Conservation (phyloP, 2,888 invertebrate species). For the Yponomeuta plumbellus region DNA sequence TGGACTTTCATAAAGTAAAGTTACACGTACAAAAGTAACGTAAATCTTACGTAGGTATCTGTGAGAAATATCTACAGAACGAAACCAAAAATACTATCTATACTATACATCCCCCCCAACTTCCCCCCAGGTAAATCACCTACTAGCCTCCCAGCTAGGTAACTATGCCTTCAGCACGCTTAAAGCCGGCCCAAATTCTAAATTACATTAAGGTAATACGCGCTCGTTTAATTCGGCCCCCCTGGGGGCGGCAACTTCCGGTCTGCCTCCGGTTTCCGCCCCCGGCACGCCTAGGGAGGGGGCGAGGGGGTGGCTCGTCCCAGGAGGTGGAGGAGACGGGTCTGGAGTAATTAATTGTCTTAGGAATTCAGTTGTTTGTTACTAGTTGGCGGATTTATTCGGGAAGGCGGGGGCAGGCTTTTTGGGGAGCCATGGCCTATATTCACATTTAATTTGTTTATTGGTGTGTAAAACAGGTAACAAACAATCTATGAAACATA, state of each 20-base stretch:
- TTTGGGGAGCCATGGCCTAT: neutral
- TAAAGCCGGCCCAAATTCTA: conserved; percentile 23
- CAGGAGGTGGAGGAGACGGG: neutral
- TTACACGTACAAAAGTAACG: neutral
- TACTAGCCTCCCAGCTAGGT: neutral
- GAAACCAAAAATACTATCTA: neutral
- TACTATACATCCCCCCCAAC: neutral
- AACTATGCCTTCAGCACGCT: neutral
- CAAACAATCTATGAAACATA: too few relatives aligned
- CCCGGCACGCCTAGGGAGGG: conserved; percentile 29
- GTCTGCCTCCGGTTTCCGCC: conserved; percentile 28
- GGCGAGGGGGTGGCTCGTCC: neutral
- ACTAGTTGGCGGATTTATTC: neutral
- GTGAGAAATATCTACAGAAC: too few relatives aligned
- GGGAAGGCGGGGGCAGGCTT: neutral
- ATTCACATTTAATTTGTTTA: too few relatives aligned
- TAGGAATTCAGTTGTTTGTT: neutral
- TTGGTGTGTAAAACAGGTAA: too few relatives aligned
- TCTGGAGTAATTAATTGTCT: neutral
- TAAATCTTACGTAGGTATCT: too few relatives aligned
- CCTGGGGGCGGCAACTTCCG: conserved; percentile 22
- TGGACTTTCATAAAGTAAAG: too few relatives aligned
- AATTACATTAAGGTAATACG: conserved; percentile 41
- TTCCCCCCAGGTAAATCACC: neutral
- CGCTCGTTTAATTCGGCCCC: conserved; percentile 41